A percentile compares a stretch with the other conserved stretches of the same genome.
These are phyloP conservation scores for Eurytoma adleriae DNA, from an alignment of 2,888 invertebrate genomes.

Conservation along the genomic window DNA sequence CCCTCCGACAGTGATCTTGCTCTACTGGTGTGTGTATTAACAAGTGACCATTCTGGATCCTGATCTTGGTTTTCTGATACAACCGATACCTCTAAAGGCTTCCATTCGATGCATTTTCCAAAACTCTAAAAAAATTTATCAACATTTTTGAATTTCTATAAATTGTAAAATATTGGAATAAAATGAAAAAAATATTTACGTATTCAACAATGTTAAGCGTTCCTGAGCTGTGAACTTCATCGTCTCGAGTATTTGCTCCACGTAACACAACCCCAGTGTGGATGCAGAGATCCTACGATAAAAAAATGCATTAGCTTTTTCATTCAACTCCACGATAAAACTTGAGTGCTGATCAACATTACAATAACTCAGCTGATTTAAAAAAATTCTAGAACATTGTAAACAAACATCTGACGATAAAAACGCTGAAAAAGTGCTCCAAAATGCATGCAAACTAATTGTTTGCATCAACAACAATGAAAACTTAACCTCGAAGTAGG, in stretches of 20 bases:
- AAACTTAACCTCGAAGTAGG: constrained; percentile 25
- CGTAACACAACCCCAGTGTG: constrained; percentile 88
- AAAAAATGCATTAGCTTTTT: neutral
- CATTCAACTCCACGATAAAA: neutral
- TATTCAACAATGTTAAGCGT: constrained; percentile 84
- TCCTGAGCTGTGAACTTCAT: constrained; percentile 82
- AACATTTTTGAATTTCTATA: neutral
- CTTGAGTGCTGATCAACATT: neutral
- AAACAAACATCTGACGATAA: neutral
- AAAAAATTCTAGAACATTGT: neutral
- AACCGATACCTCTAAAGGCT: constrained; percentile 87
- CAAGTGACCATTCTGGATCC: constrained; percentile 87
- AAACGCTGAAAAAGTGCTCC: neutral
- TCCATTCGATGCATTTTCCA: constrained; percentile 88
- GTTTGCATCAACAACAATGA: constrained; percentile 1
- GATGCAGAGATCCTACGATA: constrained; percentile 83
- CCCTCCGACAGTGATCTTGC: constrained; percentile 78
- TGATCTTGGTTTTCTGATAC: constrained; percentile 88
- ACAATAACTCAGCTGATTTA: neutral
- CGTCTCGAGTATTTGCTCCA: constrained; percentile 77
- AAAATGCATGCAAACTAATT: neutral
- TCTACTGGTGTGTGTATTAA: constrained; percentile 84
- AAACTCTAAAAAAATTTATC: constrained; percentile 70
- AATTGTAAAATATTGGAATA: constrained; percentile 2
- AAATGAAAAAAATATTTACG: constrained; percentile 65